phyloP scores from a whole-genome alignment of 2,797 vertebrate species.

The Cirrhinus molitorella region DNA sequence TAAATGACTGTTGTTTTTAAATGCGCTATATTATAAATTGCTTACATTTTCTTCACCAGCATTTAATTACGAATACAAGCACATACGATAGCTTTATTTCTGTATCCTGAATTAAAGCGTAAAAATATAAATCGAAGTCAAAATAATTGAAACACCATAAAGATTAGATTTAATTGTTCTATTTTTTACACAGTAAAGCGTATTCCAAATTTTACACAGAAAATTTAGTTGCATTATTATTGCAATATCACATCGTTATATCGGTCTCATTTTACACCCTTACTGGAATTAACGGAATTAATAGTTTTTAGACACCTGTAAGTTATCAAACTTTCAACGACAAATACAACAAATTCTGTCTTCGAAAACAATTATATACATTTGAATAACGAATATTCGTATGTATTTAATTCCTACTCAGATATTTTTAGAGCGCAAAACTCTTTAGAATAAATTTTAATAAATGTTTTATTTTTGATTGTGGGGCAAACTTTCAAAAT shows the following conservation, averaged over 20 bases:
- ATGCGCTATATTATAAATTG: background rate
- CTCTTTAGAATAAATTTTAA: background rate
- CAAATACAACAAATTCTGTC: background rate
- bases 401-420: background rate
- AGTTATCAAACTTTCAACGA: background rate
- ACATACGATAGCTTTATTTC: background rate
- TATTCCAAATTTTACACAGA: background rate
- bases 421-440: background rate
- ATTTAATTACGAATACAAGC: background rate
- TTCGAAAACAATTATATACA: background rate
- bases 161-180: background rate
- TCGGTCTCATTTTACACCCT: background rate
- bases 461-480: background rate
- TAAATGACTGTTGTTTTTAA: background rate
- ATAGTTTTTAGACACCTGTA: constrained; percentile 2
- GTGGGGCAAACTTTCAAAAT: background rate
- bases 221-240: background rate
- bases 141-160: background rate
- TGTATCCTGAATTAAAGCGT: background rate
- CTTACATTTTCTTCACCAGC: background rate
- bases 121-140: background rate
- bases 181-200: too few species aligned
- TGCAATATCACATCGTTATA: background rate
- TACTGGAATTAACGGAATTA: background rate
- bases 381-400: background rate